Evolutionary conservation across 2,888 invertebrate genomes (phyloP).

Genomic region (Brachycybe producta): DNA sequence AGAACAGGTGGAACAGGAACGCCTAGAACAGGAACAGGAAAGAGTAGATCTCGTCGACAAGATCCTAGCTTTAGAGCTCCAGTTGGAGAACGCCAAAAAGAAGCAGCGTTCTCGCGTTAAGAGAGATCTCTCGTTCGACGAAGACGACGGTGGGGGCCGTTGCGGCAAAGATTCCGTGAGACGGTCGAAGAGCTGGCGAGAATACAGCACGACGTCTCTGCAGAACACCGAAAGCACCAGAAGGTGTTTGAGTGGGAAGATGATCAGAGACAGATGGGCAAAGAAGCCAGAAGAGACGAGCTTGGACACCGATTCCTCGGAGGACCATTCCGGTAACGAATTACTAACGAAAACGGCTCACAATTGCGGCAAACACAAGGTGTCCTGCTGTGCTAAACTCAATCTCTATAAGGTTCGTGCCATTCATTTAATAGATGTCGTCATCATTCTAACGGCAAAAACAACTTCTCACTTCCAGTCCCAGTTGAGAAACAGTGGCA

Average conservation of each 20-base stretch:
- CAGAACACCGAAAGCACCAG: not conserved
- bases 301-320: no score
- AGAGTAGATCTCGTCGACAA: not conserved
- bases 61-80: constrained; percentile 3
- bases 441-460: not conserved
- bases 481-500: constrained; percentile 4
- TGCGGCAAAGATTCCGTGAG: no score
- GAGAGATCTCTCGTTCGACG: not conserved
- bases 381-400: no score
- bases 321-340: no score
- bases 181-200: no score
- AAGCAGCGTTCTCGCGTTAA: not conserved
- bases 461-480: not conserved
- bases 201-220: not conserved
- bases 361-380: no score
- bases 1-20: constrained; percentile 10
- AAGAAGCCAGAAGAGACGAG: not conserved
- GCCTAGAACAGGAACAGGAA: not conserved
- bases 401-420: not conserved
- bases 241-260: not conserved
- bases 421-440: not conserved
- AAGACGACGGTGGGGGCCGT: no score
- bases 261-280: not conserved
- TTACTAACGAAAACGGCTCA: no score
- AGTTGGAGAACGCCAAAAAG: constrained; percentile 6